Evolutionary conservation across 2,888 invertebrate species (phyloP).

Genomic region (Ormyrus thymus): DNA sequence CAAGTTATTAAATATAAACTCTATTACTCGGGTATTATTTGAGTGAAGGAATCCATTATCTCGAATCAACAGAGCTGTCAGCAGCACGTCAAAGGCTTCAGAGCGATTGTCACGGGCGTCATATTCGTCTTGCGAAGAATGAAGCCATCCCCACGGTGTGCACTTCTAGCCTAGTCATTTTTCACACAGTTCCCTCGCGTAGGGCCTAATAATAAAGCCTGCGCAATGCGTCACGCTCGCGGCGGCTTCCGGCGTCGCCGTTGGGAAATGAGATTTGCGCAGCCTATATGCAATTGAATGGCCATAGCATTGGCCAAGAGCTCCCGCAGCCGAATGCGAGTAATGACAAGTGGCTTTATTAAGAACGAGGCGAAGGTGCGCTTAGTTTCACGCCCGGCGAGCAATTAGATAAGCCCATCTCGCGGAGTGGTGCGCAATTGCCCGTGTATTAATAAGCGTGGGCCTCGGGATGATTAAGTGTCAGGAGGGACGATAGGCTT

Average conservation of each 20-base stretch:
- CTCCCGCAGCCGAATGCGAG: not conserved
- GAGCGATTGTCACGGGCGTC: slow-evolving; percentile 26
- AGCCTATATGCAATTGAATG: slow-evolving; percentile 11
- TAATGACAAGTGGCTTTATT: not conserved
- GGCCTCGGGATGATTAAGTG: not conserved
- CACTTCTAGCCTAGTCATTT: slow-evolving; percentile 25
- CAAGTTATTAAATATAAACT: too few species aligned
- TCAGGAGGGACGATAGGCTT: slow-evolving; percentile 2
- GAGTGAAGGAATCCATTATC: not conserved
- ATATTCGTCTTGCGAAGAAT: not conserved
- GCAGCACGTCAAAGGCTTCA: slow-evolving; percentile 20
- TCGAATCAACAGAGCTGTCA: not conserved
- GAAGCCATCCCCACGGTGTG: not conserved
- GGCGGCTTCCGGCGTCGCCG: slow-evolving; percentile 38
- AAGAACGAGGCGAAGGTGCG: not conserved
- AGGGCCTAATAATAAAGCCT: slow-evolving; percentile 52
- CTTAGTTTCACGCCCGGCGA: slow-evolving; percentile 12
- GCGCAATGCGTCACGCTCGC: slow-evolving; percentile 57
- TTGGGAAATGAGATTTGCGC: slow-evolving; percentile 41
- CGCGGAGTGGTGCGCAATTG: slow-evolving; percentile 37
- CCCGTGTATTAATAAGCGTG: slow-evolving; percentile 31
- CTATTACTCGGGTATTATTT: too few species aligned
- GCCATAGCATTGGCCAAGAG: slow-evolving; percentile 14
- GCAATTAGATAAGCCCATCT: slow-evolving; percentile 31
- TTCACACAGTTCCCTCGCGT: not conserved